phyloP scores from a whole-genome alignment of 2,113 vertebrate species.

The Catharus bicknelli region DNA sequence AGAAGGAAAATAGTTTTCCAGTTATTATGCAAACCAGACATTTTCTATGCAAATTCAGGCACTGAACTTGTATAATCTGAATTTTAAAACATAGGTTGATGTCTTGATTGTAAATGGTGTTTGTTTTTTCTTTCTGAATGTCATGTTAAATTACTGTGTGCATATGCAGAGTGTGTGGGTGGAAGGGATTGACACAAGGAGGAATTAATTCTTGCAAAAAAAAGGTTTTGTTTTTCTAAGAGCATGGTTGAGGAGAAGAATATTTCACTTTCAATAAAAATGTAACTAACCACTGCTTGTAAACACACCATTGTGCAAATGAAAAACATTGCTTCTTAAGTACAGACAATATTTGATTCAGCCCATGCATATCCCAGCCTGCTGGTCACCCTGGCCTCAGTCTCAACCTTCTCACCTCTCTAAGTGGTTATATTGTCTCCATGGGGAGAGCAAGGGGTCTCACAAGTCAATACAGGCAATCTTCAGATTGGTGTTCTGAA shows the following conservation, averaged over 20 bases:
- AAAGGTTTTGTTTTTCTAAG: not conserved
- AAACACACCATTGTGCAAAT: constrained; percentile 23
- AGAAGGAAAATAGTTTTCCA: constrained; percentile 27
- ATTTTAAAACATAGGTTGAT: constrained; percentile 46
- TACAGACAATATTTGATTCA: not conserved
- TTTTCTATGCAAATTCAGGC: constrained; percentile 33
- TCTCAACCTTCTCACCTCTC: not conserved
- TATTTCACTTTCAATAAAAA: not conserved
- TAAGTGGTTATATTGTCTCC: not conserved
- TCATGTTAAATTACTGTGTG: constrained; percentile 7
- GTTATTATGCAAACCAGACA: constrained; percentile 40
- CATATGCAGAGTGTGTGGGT: not conserved
- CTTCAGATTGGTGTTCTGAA: constrained; percentile 33
- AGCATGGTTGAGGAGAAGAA: not conserved
- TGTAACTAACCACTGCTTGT: not conserved
- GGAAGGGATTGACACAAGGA: constrained; percentile 13
- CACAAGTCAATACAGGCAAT: not conserved
- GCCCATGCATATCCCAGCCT: not conserved
- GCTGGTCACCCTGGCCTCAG: not conserved
- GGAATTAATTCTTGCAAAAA: not conserved
- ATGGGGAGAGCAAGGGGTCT: not conserved
- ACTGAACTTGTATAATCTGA: constrained; percentile 38
- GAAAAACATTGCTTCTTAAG: not conserved
- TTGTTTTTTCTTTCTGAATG: constrained; percentile 47
- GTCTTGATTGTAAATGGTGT: constrained; percentile 46